Evolutionary conservation across 2,113 vertebrate genomes (phyloP), one percentile per base, ranked within the genome.

Genomic region (Bos taurus): DNA sequence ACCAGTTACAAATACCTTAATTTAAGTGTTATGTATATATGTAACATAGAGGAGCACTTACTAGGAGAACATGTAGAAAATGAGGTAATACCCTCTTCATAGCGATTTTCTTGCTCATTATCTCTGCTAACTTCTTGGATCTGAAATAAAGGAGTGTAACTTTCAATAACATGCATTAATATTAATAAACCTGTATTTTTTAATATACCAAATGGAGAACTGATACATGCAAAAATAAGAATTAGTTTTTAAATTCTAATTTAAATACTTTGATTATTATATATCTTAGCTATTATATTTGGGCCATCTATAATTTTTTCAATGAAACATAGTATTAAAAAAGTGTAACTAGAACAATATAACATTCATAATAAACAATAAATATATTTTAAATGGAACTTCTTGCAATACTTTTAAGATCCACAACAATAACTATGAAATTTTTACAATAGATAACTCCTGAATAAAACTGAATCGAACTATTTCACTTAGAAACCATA

Each of bases 41-140:
- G 5, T 28, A 87, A 88, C 33, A 83, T 62, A 60, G 10, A 97
- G 16, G 6, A 43, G 40, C 40, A 98, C 99, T 98, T 98, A 99
- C 98, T 33, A 40, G 33, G 0, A 4, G 64, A 40, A 96, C 43
- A 30, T 71, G 83, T 89, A 94, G 40, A 82, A 94, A 93, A 60
- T 40, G 87, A 95, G 67, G n/a, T 26, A 9, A 71, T 4, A 36
- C 95, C 60, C 40, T 98, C 97, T 40, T 83, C 92, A 83, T 92
- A 96, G 84, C 97, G 89, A 46, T 94, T 91, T 80, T 98, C 28
- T 2, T 93, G 85, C 2, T 33, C 46, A 54, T 77, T 17, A 64
- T 85, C 94, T 95, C 64, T 80, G 48, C 71, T 36, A 87, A 91
- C 36, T 96, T 96, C 77, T 80, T 95, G 96, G 40, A 97, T 92